Conservation (phyloP, 2,888 invertebrate species). For the Nemoura dubitans region DNA sequence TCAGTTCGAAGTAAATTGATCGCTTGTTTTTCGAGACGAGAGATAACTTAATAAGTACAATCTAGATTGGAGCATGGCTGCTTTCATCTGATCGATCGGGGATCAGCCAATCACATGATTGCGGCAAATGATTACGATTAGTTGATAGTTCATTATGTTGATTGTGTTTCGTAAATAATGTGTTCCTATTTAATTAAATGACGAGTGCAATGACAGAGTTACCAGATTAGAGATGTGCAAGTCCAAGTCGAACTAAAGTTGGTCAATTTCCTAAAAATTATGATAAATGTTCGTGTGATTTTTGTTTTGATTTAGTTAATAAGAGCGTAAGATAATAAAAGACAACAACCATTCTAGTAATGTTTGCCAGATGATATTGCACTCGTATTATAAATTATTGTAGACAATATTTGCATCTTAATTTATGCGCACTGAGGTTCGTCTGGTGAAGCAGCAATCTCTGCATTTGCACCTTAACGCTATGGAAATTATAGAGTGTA, state of each 20-base stretch:
- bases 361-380: constrained; percentile 29
- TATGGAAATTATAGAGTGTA: constrained; percentile 39
- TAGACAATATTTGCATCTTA: constrained; percentile 31
- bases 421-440: constrained; percentile 26
- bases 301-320: neutral
- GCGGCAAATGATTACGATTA: neutral
- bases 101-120: neutral
- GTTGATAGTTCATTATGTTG: neutral
- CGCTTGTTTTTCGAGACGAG: neutral
- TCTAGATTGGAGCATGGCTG: neutral
- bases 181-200: constrained; percentile 48
- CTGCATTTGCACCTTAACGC: constrained; percentile 29
- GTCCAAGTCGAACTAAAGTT: constrained; percentile 18
- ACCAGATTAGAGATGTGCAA: constrained; percentile 44
- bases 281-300: neutral
- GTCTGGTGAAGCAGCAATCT: neutral
- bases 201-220: constrained; percentile 49
- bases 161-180: constrained; percentile 38
- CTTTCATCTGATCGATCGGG: neutral
- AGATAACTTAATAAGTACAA: constrained; percentile 17
- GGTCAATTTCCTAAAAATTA: constrained; percentile 33
- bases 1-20: constrained; percentile 12
- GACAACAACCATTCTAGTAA: constrained; percentile 37
- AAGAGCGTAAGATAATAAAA: constrained; percentile 12
- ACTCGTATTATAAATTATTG: constrained; percentile 28